Evolutionary conservation across 2,888 invertebrate genomes (phyloP).

Genomic region (Syrista parreyssii): DNA sequence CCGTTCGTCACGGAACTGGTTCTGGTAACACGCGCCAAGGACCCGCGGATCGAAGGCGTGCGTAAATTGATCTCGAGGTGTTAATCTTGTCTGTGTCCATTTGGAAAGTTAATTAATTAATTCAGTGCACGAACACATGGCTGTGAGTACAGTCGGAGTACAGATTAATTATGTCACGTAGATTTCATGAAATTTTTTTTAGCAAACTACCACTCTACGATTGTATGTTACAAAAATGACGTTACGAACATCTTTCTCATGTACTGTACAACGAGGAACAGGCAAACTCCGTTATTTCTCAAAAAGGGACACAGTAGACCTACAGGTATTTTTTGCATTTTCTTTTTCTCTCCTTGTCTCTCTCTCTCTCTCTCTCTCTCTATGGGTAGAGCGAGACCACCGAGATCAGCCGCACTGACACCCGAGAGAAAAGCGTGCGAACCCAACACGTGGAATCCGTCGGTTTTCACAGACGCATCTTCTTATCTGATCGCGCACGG

Average conservation of each 20-base stretch:
- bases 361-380: not conserved
- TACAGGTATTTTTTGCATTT: not conserved
- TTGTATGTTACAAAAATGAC: not conserved
- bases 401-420: not conserved
- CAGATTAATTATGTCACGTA: not conserved
- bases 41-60: conserved; percentile 1
- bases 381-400: not conserved
- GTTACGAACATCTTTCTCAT: not conserved
- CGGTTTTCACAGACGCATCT: conserved; percentile 53
- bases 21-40: conserved; percentile 1
- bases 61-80: conserved; percentile 20
- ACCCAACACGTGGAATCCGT: conserved; percentile 40
- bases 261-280: not conserved
- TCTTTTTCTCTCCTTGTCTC: not conserved
- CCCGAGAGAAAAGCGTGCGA: conserved; percentile 51
- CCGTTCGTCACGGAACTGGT: conserved; percentile 2
- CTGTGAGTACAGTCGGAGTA: not conserved
- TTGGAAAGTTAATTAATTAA: conserved; percentile 45
- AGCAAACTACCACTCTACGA: not conserved
- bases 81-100: conserved; percentile 32
- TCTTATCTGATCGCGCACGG: conserved; percentile 51
- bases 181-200: not conserved
- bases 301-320: not conserved
- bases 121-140: conserved; percentile 15
- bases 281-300: not conserved